A percentile compares a stretch with the other conserved stretches of the same genome.
Conservation (phyloP, 2,797 vertebrate species). For the Acanthiza pusilla region DNA sequence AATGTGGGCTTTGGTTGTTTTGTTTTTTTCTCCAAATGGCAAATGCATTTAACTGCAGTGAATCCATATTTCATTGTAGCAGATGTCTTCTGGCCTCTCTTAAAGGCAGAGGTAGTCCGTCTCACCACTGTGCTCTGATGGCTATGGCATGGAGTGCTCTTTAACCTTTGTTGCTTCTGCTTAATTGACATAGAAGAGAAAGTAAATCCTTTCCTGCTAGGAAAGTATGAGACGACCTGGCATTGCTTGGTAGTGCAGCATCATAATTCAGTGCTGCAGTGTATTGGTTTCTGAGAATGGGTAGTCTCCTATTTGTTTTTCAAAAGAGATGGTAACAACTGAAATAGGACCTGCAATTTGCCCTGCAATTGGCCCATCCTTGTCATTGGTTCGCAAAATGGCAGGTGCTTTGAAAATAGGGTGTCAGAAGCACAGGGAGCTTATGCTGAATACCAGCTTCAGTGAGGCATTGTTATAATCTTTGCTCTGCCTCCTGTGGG, state of each 20-base stretch:
- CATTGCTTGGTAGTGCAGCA: rapidly evolving
- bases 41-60: slow-evolving; percentile 5
- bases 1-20: neutral
- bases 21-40: neutral
- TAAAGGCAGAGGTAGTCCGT: neutral
- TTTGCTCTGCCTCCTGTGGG: neutral
- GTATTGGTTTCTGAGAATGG: neutral
- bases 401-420: neutral
- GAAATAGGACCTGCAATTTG: neutral
- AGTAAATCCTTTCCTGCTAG: slow-evolving; percentile 1
- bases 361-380: neutral
- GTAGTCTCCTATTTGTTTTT: neutral
- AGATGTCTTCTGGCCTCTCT: slow-evolving; percentile 10
- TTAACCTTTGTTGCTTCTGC: slow-evolving; percentile 23
- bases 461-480: rapidly evolving
- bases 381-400: neutral
- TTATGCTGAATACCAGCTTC: neutral
- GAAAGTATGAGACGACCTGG: neutral
- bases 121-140: neutral
- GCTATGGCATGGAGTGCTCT: neutral
- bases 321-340: neutral
- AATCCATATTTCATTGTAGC: neutral
- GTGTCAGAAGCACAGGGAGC: rapidly evolving
- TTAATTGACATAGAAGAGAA: neutral
- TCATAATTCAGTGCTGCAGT: neutral